Base-by-base conservation (phyloP, 2,888 invertebrate species). In the Scaptomyza polygonia region DNA sequence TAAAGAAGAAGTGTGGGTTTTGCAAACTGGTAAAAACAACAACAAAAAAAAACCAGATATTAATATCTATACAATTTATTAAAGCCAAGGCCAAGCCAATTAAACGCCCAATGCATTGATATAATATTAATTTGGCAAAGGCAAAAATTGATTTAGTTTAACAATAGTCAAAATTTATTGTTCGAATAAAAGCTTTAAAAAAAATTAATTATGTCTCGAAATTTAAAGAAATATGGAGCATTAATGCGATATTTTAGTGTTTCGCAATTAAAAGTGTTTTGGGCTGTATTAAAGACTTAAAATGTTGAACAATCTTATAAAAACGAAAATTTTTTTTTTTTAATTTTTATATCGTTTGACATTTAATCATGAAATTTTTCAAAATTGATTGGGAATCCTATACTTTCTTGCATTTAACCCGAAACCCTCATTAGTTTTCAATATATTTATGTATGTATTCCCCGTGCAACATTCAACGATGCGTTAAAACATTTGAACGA, bases 401-500 rank as follows among this genome's bases (percentile, higher is more conserved):
- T 6, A 25, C 32, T 21, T 16, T 36, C 14, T 8, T 36, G 21
- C 25, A 21, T 34, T 34, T 11, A 14, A 32, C 6, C 32, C 21
- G 49, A 34, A 47, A 30, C 39, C 12, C 16, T 49, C 34, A 66
- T 54, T 53, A 52, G 29, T 40, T 40, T 39, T 39, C 39, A 5
- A 36, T 56, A 54, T 64, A 66, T n/a, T n/a, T n/a, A n/a, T n/a
- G n/a, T n/a, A n/a, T n/a, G n/a, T n/a, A n/a, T 75, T 40, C 34
- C 27, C 27, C 30, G 25, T 11, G 49, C 21, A 57, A 36, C 14
- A 16, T 36, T 36, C 53, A 79, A 77, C 65, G 63, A 78, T 78
- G 66, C 80, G 79, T 79, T 67, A 79, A 83, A 84, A 81, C 57
- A 79, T 74, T 86, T 73, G 71, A 42, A 47, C 56, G 56, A 54